phyloP scores from a whole-genome alignment of 2,113 vertebrate genomes.

The Axis porcinus region DNA sequence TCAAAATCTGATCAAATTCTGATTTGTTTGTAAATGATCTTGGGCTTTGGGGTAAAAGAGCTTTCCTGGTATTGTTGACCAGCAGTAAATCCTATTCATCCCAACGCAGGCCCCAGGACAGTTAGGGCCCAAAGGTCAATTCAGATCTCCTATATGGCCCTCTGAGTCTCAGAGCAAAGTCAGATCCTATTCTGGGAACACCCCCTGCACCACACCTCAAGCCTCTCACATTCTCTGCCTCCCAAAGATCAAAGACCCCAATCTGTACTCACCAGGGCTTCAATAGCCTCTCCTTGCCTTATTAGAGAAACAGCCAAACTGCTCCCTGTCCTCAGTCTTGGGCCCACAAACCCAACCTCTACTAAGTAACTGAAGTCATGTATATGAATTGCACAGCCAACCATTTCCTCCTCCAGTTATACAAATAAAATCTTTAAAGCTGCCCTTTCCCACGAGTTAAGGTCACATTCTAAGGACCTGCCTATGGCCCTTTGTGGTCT shows the following conservation, averaged over 20 bases:
- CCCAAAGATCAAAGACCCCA: too few relatives aligned
- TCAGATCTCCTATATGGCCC: neutral
- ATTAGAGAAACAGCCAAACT: neutral
- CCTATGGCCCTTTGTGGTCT: accelerated
- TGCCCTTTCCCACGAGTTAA: accelerated
- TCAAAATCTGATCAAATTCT: neutral
- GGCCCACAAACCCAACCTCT: too few relatives aligned
- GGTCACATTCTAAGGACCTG: neutral
- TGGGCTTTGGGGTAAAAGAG: neutral
- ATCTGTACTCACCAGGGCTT: neutral
- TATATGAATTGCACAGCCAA: neutral
- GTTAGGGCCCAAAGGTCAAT: accelerated
- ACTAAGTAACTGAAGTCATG: neutral
- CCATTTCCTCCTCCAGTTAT: neutral
- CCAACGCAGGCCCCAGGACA: accelerated
- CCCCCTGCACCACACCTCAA: accelerated
- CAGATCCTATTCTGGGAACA: neutral
- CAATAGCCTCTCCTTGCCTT: neutral
- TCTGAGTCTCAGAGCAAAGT: too few relatives aligned
- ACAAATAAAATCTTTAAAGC: neutral
- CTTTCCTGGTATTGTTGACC: neutral
- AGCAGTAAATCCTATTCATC: accelerated
- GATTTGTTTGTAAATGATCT: neutral
- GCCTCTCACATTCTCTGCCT: neutral
- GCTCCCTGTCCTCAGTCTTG: neutral